phyloP scores from a whole-genome alignment of 2,797 vertebrate species.

The Sebastes vulpes region DNA sequence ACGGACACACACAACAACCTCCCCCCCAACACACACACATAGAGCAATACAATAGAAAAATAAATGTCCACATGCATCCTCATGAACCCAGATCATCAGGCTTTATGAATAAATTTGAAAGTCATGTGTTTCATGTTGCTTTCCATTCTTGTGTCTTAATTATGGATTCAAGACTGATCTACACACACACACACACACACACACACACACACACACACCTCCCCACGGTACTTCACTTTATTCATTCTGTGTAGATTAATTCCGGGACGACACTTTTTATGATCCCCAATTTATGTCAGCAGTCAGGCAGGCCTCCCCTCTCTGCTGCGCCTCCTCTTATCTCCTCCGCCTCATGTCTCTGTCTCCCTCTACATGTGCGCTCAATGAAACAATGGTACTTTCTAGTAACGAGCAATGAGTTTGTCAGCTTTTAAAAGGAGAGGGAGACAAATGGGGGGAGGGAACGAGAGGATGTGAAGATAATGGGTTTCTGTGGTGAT shows the following conservation, averaged over 20 bases:
- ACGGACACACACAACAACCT: slow-evolving; percentile 4
- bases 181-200: neutral
- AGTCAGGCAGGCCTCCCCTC: slow-evolving; percentile 56
- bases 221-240: slow-evolving; percentile 63
- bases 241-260: slow-evolving; percentile 78
- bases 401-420: slow-evolving; percentile 68
- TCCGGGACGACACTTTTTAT: slow-evolving; percentile 73
- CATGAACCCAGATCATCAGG: slow-evolving; percentile 36
- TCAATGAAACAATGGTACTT: slow-evolving; percentile 76
- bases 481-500: slow-evolving; percentile 78
- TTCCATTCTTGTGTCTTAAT: slow-evolving; percentile 48
- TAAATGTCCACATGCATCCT: slow-evolving; percentile 1
- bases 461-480: slow-evolving; percentile 64
- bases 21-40: neutral
- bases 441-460: slow-evolving; percentile 66
- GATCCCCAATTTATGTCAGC: slow-evolving; percentile 79
- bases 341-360: slow-evolving; percentile 66
- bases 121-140: slow-evolving; percentile 42
- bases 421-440: slow-evolving; percentile 77
- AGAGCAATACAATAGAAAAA: neutral
- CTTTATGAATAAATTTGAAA: slow-evolving; percentile 59
- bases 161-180: slow-evolving; percentile 40
- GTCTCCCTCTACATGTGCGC: slow-evolving; percentile 65
- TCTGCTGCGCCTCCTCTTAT: slow-evolving; percentile 56
- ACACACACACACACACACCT: neutral